Evolutionary conservation across 2,113 vertebrate genomes (phyloP).

Genomic region (Ramphastos sulfuratus): DNA sequence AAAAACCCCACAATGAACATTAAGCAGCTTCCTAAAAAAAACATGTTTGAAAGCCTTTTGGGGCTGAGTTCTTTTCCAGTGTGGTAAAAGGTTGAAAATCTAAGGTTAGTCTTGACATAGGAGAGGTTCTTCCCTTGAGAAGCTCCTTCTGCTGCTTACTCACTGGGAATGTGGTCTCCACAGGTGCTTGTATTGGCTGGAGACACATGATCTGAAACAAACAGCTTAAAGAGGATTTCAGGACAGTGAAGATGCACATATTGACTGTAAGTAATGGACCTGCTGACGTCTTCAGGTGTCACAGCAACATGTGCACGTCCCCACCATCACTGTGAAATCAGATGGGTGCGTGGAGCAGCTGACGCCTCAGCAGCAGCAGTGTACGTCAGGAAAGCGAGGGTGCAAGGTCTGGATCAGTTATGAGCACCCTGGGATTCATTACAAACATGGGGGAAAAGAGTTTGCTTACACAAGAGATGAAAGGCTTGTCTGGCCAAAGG

Average conservation of each 20-base stretch:
- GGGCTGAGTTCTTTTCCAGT: neutral
- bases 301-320: accelerated
- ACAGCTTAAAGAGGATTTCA: neutral
- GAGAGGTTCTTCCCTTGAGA: neutral
- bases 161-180: accelerated
- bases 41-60: neutral
- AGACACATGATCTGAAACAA: neutral
- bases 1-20: neutral
- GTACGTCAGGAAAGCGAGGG: accelerated
- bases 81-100: slow-evolving; percentile 16
- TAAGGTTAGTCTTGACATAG: neutral
- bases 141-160: neutral
- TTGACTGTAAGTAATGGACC: too few relatives aligned
- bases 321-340: accelerated
- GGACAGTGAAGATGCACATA: too few relatives aligned
- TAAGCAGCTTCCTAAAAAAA: neutral
- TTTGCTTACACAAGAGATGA: neutral
- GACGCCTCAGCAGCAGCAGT: accelerated
- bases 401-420: neutral
- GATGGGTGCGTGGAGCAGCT: accelerated
- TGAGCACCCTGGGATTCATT: neutral
- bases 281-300: neutral
- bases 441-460: neutral
- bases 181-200: neutral
- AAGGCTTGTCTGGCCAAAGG: neutral